phyloP scores from a whole-genome alignment of 2,113 vertebrate species.

The Seriola aureovittata region DNA sequence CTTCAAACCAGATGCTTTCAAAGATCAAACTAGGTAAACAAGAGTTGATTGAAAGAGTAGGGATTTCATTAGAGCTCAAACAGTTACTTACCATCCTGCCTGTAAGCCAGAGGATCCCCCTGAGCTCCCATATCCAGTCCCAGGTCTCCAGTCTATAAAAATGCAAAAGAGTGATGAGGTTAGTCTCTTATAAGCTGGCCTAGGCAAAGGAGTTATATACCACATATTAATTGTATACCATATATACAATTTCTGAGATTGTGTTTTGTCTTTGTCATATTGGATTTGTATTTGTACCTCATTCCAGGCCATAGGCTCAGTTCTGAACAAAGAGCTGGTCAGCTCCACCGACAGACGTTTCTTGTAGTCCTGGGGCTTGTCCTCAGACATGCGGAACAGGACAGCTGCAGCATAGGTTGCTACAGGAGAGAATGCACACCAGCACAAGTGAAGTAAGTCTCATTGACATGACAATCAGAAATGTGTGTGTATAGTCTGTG shows the following conservation, averaged over 20 bases:
- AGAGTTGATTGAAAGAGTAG: not conserved
- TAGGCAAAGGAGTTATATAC: not conserved
- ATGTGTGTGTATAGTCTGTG: not conserved
- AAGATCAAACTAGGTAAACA: not conserved
- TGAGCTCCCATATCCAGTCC: constrained; percentile 96
- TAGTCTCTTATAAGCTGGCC: not conserved
- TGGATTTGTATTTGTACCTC: constrained; percentile 85
- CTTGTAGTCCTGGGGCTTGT: constrained; percentile 99
- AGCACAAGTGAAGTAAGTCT: not conserved
- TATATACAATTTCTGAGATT: not conserved
- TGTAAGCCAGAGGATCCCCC: constrained; percentile 96
- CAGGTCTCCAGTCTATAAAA: constrained; percentile 91
- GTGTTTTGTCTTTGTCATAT: too few relatives aligned
- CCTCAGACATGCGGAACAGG: constrained; percentile 99
- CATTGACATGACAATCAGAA: not conserved
- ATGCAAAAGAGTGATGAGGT: not conserved
- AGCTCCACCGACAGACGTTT: constrained; percentile 97
- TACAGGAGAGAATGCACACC: constrained; percentile 57
- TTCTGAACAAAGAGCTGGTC: constrained; percentile 98
- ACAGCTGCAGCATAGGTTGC: constrained; percentile 98
- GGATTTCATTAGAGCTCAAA: not conserved
- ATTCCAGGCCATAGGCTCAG: constrained; percentile 98
- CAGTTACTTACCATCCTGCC: constrained; percentile 90
- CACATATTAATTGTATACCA: not conserved
- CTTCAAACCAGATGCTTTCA: not conserved